phyloP scores from a whole-genome alignment of 2,113 vertebrate species.

The Gymnogyps californianus region DNA sequence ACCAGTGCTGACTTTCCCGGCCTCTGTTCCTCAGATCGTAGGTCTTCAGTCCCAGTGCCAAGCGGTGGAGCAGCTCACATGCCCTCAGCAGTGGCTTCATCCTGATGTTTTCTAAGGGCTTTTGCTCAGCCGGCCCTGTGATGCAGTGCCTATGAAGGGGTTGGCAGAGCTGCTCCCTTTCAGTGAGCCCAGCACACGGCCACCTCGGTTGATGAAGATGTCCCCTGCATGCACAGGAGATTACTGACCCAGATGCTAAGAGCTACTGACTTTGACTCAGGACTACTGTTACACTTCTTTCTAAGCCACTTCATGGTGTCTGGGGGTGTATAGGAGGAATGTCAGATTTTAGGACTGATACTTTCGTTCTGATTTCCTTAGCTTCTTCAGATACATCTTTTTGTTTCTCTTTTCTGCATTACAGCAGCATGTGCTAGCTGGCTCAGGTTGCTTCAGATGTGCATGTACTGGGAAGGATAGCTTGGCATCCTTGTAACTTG shows the following conservation, averaged over 20 bases:
- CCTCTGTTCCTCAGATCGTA: not conserved
- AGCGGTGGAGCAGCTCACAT: rapidly evolving
- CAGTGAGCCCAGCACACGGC: rapidly evolving
- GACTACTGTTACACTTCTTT: not conserved
- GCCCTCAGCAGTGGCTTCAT: not conserved
- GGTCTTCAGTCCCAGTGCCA: not conserved
- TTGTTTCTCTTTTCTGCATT: not conserved
- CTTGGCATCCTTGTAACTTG: not conserved
- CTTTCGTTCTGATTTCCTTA: not conserved
- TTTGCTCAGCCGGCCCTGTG: not conserved
- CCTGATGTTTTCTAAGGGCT: not conserved
- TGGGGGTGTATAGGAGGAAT: not conserved
- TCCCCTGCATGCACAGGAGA: rapidly evolving
- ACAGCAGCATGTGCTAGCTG: not conserved
- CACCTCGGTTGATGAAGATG: not conserved
- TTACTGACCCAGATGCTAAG: not conserved
- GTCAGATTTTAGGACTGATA: not conserved
- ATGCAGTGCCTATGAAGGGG: not conserved
- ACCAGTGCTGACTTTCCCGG: not conserved
- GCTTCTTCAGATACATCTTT: not conserved
- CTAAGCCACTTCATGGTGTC: not conserved
- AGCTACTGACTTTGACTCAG: not conserved
- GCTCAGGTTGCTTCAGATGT: not conserved
- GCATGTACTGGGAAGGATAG: not conserved
- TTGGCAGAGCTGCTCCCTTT: not conserved